Percentiles rank a stretch among this genome's conserved stretches.
Conservation (phyloP, 53 echinoderm and acorn worm genomes). For the Echinarachnius parma region DNA sequence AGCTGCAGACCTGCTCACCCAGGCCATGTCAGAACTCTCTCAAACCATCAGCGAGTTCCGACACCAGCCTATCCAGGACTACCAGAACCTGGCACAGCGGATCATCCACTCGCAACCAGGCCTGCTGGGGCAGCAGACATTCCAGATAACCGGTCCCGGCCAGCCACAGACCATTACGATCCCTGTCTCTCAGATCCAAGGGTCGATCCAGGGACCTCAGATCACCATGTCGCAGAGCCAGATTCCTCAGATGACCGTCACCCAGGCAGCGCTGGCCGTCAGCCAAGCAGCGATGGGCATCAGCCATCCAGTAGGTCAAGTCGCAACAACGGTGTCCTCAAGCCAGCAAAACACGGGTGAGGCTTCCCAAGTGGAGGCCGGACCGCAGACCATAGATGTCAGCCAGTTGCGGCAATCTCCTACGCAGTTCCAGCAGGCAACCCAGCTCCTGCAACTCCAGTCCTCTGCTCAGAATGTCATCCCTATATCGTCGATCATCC, state of each 20-base stretch:
- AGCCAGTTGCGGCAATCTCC: slow-evolving; percentile 44
- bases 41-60: slow-evolving; percentile 80
- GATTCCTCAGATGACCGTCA: slow-evolving; percentile 58
- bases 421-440: slow-evolving; percentile 56
- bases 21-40: slow-evolving; percentile 94
- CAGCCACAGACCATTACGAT: slow-evolving; percentile 69
- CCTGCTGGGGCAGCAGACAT: slow-evolving; percentile 34
- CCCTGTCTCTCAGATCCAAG: slow-evolving; percentile 55
- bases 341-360: slow-evolving; percentile 5
- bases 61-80: slow-evolving; percentile 59
- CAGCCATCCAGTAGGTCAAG: slow-evolving; percentile 43
- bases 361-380: slow-evolving; percentile 7
- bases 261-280: slow-evolving; percentile 54
- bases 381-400: slow-evolving; percentile 24
- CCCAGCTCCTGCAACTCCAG: slow-evolving; percentile 75
- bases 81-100: slow-evolving; percentile 82
- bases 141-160: slow-evolving; percentile 48
- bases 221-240: slow-evolving; percentile 47
- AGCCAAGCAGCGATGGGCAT: slow-evolving; percentile 31
- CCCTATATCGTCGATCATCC: slow-evolving; percentile 42
- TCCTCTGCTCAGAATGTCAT: slow-evolving; percentile 56
- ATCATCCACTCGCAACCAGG: slow-evolving; percentile 76
- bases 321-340: slow-evolving; percentile 14
- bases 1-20: slow-evolving; percentile 87
- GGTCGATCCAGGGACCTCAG: slow-evolving; percentile 17